phyloP scores from a whole-genome alignment of 1,140 invertebrate species.

The Ostrea denselamellosa region DNA sequence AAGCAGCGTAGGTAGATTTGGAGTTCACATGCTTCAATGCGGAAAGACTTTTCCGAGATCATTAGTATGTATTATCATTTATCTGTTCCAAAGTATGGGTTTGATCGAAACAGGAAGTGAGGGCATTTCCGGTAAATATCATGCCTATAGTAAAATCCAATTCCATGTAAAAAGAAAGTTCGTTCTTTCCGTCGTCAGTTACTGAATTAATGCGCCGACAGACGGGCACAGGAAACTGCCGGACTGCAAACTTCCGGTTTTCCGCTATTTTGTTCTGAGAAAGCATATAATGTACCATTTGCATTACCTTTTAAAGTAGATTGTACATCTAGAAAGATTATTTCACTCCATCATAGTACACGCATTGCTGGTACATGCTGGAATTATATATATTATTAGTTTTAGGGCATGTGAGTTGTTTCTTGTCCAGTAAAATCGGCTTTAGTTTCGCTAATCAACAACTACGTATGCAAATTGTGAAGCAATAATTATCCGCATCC shows the following conservation, averaged over 20 bases:
- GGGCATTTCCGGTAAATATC: background rate
- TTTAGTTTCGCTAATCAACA: too few relatives aligned
- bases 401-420: too few relatives aligned
- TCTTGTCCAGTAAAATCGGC: too few relatives aligned
- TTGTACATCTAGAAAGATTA: too few relatives aligned
- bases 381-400: too few relatives aligned
- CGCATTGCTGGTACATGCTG: too few relatives aligned
- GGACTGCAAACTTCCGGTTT: background rate
- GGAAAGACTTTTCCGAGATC: constrained; percentile 6
- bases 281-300: background rate
- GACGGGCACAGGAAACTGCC: background rate
- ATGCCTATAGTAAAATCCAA: background rate
- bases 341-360: too few relatives aligned
- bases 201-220: constrained; percentile 1
- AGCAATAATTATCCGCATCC: too few relatives aligned
- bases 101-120: constrained; percentile 24
- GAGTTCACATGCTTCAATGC: background rate
- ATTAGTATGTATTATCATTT: constrained; percentile 36
- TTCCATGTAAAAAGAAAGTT: constrained; percentile 15
- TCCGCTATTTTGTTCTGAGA: background rate
- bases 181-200: background rate
- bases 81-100: constrained; percentile 25
- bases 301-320: background rate
- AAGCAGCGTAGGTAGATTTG: background rate
- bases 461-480: too few relatives aligned